Base-by-base conservation (phyloP, 2,113 vertebrate species). In the Ptilonorhynchus violaceus region DNA sequence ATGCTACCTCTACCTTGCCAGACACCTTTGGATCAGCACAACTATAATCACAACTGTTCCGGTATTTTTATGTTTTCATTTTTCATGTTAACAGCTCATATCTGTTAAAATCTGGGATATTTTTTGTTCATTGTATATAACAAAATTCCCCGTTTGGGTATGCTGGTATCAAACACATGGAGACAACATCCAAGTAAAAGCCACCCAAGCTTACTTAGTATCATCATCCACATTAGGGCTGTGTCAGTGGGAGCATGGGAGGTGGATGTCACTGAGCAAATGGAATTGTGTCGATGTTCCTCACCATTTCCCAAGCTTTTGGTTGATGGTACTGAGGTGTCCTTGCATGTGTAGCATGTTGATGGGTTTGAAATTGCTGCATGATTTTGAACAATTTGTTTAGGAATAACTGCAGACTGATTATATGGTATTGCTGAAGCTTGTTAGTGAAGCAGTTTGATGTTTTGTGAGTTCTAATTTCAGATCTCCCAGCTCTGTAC, bases 331-430 rank as follows among this genome's bases (percentile, higher is more conserved):
- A 23, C 11, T 31, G 53, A 60, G 23, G 53, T 69, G 63, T 15
- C 33, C 23, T 39, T 31, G 33, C 69, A 11, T 2, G 6, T 3
- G 0, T 8, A 31, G 25, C 1, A 0, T 8, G 28, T 17, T 39
- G 25, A 9, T 3, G 3, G 15, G 27, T 73, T 81, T 88, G 64
- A 64, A 81, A 47, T 23, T 25, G 11, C 41, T 50, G 63, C 2
- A 0, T 46, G 53, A 20, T 60, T 80, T 73, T 50, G 23, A 60
- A 16, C 20, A 19, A 3, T 55, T 72, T 50, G 31, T 49, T 74
- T 44, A 59, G 77, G 31, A 35, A 7, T 50, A 63, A n/a, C 33
- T 24, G 41, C 21, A 28, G 1, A 22, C 3, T 22, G 41, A 62
- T 33, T 13, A 11, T 7, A 4, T 22, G 56, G 24, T 28, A 11